Evolutionary conservation across 2,888 invertebrate species (phyloP).

Genomic region (Harpagoxenus sublaevis): DNA sequence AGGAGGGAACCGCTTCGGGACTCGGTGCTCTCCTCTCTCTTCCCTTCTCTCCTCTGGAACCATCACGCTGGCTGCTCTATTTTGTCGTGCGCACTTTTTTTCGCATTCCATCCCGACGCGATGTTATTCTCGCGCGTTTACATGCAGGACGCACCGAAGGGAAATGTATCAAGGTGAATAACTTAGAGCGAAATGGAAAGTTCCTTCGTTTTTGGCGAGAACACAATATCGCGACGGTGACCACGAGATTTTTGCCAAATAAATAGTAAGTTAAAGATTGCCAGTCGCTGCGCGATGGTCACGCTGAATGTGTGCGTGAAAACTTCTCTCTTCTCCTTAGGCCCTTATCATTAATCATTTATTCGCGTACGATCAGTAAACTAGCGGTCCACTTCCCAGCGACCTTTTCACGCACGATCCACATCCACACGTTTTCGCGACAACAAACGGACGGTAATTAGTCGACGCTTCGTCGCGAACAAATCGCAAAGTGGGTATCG

Average conservation of each 20-base stretch:
- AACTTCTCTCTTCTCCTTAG: not conserved
- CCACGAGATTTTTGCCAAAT: not conserved
- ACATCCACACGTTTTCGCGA: conserved; percentile 28
- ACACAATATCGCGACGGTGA: not conserved
- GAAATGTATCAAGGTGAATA: not conserved
- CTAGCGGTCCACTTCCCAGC: conserved; percentile 26
- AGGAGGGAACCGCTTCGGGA: conserved; percentile 18
- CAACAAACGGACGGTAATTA: conserved; percentile 50
- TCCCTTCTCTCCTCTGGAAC: not conserved
- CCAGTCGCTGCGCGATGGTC: not conserved
- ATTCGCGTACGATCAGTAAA: conserved; percentile 33
- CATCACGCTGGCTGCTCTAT: conserved; percentile 29
- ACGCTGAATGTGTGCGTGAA: not conserved
- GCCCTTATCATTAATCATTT: conserved; percentile 35
- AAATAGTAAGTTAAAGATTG: not conserved
- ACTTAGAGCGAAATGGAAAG: not conserved
- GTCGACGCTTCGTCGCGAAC: conserved; percentile 37
- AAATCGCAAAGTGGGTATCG: conserved; percentile 1
- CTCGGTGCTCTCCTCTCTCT: conserved; percentile 11
- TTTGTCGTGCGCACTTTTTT: conserved; percentile 42
- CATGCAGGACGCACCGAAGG: too few species aligned
- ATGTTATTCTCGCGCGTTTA: conserved; percentile 22
- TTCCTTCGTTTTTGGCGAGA: not conserved
- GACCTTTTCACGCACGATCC: conserved; percentile 35
- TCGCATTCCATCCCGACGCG: conserved; percentile 31